A percentile compares a stretch with the other conserved stretches of the same genome.
phyloP scores from a whole-genome alignment of 1,140 invertebrate genomes.

The Monochamus saltuarius region DNA sequence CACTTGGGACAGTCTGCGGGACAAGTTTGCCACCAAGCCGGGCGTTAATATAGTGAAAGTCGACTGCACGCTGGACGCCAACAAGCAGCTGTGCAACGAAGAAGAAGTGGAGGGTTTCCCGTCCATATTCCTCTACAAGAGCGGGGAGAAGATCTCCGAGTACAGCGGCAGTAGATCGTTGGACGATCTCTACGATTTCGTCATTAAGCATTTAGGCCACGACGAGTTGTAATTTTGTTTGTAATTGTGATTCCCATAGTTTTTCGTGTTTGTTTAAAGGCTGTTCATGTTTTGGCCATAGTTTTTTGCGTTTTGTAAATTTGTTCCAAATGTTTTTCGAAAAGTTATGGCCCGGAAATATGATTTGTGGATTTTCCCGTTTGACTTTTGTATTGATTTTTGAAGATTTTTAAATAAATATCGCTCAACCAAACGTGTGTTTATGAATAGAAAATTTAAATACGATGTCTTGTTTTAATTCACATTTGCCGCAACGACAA shows the following conservation, averaged over 20 bases:
- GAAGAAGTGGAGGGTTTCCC: conserved; percentile 71
- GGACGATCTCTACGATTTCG: conserved; percentile 67
- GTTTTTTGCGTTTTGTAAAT: background rate
- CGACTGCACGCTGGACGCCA: conserved; percentile 65
- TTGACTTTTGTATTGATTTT: too few species aligned
- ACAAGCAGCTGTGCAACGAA: conserved; percentile 65
- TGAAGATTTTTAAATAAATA: too few species aligned
- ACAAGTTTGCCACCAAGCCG: conserved; percentile 58
- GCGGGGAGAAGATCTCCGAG: conserved; percentile 67
- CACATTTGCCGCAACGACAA: too few species aligned
- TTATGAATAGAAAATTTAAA: too few species aligned
- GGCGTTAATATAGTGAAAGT: conserved; percentile 68
- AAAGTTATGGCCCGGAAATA: too few species aligned
- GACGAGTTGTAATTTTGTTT: conserved; percentile 59
- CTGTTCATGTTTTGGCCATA: background rate
- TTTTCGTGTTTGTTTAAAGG: background rate
- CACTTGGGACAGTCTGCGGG: conserved; percentile 70
- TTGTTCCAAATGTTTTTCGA: background rate
- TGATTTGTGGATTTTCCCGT: too few species aligned
- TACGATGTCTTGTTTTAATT: too few species aligned
- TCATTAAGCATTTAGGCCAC: conserved; percentile 58
- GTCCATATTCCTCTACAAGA: conserved; percentile 66
- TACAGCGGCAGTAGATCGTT: conserved; percentile 70
- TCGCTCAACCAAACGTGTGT: too few species aligned
- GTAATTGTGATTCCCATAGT: background rate